Evolutionary conservation across 2,797 vertebrate genomes (phyloP), one percentile per base, ranked within the genome.

Genomic region (Phalloptychus januarius): DNA sequence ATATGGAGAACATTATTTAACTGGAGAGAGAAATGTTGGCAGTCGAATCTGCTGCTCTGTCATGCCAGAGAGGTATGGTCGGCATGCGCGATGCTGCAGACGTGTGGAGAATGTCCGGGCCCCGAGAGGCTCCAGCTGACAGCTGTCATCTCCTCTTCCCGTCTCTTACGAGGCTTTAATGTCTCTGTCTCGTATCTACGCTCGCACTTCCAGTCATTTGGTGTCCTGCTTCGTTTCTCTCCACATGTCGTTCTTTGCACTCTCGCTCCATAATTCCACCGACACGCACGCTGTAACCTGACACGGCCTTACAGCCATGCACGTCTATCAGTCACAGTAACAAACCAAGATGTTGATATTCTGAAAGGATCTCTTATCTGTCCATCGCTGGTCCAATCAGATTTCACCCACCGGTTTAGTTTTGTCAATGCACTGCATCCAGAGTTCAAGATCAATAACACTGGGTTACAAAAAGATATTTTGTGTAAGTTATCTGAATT

Each of bases 71-170:
- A 76, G 83, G 85, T 88, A 87, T 89, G 87, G 80, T 36, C 56
- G 86, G 87, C 81, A 90, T 89, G 89, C 88, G 12, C 84, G 87
- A 81, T 72, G 90, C 92, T 90, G 80, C 86, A 90, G 83, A 85
- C 81, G 74, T 87, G 86, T 87, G 69, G 85, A 84, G 89, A 92
- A 95, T 94, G 89, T 74, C 45, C 46, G 81, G 84, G 79, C 83
- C 83, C 82, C 81, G 85, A 87, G 81, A 79, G 80, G 81, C 92
- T 91, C 77, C 76, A 85, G 87, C 89, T 86, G 89, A 90, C 93
- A 95, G 92, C 92, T 94, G 93, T 91, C 93, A 87, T 85, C 88
- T 87, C 86, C 79, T 83, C 54, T 79, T 85, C 75, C 77, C 78
- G 76, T 89, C 80, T 88, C 85, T 84, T 86, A 80, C 56, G 75